These are phyloP conservation scores for Microhierax caerulescens DNA, from an alignment of 2,797 vertebrate species.

Conservation along the genomic window DNA sequence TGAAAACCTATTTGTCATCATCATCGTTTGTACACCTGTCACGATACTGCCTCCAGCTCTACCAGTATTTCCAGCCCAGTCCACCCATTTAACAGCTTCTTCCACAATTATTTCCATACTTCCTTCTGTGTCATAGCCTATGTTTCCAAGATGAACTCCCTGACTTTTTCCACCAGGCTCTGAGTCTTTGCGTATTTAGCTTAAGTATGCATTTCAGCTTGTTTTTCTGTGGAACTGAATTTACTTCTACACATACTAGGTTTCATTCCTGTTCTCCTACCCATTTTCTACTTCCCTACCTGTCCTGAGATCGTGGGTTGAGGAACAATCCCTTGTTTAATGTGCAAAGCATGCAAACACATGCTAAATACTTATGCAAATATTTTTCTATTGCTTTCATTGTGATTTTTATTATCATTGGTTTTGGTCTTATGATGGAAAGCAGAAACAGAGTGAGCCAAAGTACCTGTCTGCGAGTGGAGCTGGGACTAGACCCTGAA, in stretches of 20 bases:
- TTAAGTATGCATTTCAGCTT: neutral
- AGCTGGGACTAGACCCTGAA: neutral
- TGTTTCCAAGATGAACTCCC: neutral
- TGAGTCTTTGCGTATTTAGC: neutral
- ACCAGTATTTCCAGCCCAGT: constrained; percentile 23
- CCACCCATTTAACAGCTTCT: neutral
- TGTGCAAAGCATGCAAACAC: neutral
- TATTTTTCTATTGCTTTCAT: constrained; percentile 6
- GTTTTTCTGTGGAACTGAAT: neutral
- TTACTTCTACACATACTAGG: neutral
- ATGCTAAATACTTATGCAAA: neutral
- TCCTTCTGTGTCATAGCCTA: neutral
- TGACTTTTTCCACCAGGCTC: neutral
- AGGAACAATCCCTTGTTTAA: neutral
- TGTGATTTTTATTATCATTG: constrained; percentile 32
- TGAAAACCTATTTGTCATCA: neutral
- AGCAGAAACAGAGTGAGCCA: neutral
- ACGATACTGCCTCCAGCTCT: neutral
- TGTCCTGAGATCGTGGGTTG: neutral
- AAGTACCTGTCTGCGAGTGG: neutral
- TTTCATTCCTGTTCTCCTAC: neutral
- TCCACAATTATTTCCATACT: neutral
- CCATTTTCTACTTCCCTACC: neutral
- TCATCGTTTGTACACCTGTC: neutral
- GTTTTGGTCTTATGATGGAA: neutral